phyloP scores from a whole-genome alignment of 2,888 invertebrate species.

The Carpatolechia fugitivella region DNA sequence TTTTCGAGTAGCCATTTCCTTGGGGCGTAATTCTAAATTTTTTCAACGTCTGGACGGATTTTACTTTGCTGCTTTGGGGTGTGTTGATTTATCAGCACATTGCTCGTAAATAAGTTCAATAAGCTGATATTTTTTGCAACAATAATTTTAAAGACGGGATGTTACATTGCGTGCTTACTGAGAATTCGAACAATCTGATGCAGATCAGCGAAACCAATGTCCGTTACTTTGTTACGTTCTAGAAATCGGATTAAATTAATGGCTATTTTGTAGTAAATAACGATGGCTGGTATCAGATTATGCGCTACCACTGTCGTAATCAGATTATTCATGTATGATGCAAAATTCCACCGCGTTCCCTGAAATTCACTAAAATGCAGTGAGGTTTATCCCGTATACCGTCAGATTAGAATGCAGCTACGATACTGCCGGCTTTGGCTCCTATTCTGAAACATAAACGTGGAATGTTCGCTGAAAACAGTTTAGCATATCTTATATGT shows the following conservation, averaged over 20 bases:
- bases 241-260: constrained; percentile 15
- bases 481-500: constrained; percentile 5
- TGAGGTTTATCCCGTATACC: constrained; percentile 40
- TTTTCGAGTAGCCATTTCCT: constrained; percentile 70
- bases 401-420: constrained; percentile 36
- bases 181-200: background rate
- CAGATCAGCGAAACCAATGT: constrained; percentile 2
- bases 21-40: constrained; percentile 57
- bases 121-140: constrained; percentile 8
- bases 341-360: constrained; percentile 46
- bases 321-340: constrained; percentile 59
- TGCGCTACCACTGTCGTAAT: constrained; percentile 56
- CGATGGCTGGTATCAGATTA: constrained; percentile 43
- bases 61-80: constrained; percentile 20
- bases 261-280: constrained; percentile 21
- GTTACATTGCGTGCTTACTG: constrained; percentile 9
- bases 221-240: constrained; percentile 5
- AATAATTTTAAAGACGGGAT: constrained; percentile 23
- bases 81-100: background rate
- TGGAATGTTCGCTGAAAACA: constrained; percentile 6
- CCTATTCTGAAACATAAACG: constrained; percentile 3
- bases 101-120: background rate
- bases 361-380: constrained; percentile 56
- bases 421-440: constrained; percentile 5
- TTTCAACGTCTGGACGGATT: constrained; percentile 28